Base-by-base conservation (phyloP, 2,888 invertebrate species). In the Chrysomela aeneicollis region DNA sequence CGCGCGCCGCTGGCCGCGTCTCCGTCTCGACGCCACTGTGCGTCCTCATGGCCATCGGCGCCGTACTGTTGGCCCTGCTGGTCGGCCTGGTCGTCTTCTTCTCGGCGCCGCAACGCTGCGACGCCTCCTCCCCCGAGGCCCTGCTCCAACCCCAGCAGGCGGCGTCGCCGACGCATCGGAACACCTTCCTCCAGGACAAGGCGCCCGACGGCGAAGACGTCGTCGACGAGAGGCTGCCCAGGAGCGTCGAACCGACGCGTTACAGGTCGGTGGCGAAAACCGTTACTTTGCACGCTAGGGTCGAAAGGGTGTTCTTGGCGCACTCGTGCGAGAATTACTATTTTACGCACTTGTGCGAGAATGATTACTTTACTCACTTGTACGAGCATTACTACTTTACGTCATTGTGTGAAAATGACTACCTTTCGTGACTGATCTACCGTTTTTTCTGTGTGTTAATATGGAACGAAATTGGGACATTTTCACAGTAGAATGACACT, bases 21-120 rank as follows among this genome's bases (percentile, higher is more conserved):
- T 69, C 79, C 8, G 78, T 82, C 71, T 78, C 83, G 2, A 81
- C 77, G 71, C 71, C 81, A 5, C 72, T 78, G n/a, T 79, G 82
- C 60, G 74, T 72, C 61, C 73, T 83, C 19, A 78, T 83, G 77
- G 79, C 78, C 6, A 74, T 82, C 63, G 81, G 80, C 1, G 80
- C 81, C 9, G 35, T 82, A 12, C 66, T 81, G 2, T 68, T 83
- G 63, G 79, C 82, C 21, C 72, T 79, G 15, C 66, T 81, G 32
- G 79, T 81, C 9, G 81, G 81, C 15, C 74, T 82, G 18, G 71
- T 80, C 37, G 82, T 82, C 46, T 82, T 80, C 69, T 80, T 82
- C 70, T 71, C 81, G 64, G 71, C 78, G 61, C 81, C 82, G 59
- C 75, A 76, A 65, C 77, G 77, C 70, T 73, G 74, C 59, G 63